Conservation (phyloP, 2,113 vertebrate genomes). For the Ciconia stormi region DNA sequence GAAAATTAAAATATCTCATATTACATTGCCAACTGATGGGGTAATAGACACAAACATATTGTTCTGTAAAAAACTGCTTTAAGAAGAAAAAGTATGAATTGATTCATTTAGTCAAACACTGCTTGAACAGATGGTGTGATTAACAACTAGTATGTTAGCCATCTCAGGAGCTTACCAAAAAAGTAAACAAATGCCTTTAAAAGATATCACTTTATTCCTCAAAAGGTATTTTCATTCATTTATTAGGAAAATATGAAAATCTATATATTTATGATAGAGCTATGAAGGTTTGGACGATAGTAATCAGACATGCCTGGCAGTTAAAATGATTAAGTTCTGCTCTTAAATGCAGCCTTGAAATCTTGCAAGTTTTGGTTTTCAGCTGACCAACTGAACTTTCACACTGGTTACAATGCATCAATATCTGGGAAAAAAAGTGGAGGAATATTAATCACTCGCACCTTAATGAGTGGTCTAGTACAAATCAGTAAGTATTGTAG, state of each 20-base stretch:
- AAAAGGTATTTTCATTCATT: conserved; percentile 74
- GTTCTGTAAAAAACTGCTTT: conserved; percentile 76
- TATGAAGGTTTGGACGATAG: background rate
- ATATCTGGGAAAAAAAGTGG: background rate
- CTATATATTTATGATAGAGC: conserved; percentile 47
- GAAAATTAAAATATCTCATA: conserved; percentile 81
- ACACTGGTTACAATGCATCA: background rate
- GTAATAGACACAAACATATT: conserved; percentile 83
- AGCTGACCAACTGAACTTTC: background rate
- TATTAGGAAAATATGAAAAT: conserved; percentile 65
- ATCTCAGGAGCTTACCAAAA: conserved; percentile 79
- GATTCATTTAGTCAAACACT: conserved; percentile 75
- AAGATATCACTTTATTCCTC: conserved; percentile 73
- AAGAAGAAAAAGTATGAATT: conserved; percentile 77
- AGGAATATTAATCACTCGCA: background rate
- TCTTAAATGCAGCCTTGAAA: background rate
- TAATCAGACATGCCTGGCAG: background rate
- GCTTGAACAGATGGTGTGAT: conserved; percentile 81
- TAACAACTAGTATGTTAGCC: conserved; percentile 83
- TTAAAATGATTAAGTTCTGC: background rate
- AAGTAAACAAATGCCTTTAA: conserved; percentile 80
- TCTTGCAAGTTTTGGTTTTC: background rate
- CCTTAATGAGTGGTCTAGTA: background rate
- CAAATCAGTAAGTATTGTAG: background rate
- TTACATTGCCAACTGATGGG: conserved; percentile 79